These are phyloP conservation scores for Antigone vipio DNA, from an alignment of 2,113 vertebrate species.

Conservation along the genomic window DNA sequence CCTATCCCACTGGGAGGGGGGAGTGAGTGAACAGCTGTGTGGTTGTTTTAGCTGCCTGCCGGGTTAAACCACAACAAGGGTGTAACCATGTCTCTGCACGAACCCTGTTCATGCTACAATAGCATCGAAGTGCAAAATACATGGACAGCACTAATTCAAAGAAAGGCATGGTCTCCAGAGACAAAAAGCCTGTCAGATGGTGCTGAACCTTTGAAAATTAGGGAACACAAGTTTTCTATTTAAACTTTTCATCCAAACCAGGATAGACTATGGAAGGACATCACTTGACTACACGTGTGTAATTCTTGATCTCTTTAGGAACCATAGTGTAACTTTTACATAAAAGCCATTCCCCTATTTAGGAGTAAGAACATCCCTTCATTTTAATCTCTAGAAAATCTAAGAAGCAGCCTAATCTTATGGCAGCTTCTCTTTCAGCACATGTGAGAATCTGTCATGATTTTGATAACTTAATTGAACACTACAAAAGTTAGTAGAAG, in stretches of 20 bases:
- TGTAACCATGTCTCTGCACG: neutral
- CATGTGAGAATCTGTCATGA: neutral
- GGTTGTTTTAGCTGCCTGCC: too few relatives aligned
- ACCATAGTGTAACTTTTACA: neutral
- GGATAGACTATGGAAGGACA: neutral
- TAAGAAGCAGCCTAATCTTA: neutral
- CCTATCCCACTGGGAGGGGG: too few relatives aligned
- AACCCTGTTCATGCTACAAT: accelerated
- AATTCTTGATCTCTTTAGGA: neutral
- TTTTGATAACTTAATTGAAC: neutral
- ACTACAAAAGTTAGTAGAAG: neutral
- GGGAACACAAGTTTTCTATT: neutral
- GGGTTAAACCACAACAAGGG: neutral
- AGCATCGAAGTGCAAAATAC: neutral
- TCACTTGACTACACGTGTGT: neutral
- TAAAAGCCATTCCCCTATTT: neutral
- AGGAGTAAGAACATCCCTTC: neutral
- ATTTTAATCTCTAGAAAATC: neutral
- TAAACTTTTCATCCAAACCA: neutral
- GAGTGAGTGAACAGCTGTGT: too few relatives aligned
- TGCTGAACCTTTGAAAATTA: neutral
- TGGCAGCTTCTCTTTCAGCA: neutral
- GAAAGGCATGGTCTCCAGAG: neutral
- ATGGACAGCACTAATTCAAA: accelerated
- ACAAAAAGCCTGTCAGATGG: neutral